These are phyloP conservation scores for Apis laboriosa DNA, from an alignment of 1,140 invertebrate species.

Conservation along the genomic window DNA sequence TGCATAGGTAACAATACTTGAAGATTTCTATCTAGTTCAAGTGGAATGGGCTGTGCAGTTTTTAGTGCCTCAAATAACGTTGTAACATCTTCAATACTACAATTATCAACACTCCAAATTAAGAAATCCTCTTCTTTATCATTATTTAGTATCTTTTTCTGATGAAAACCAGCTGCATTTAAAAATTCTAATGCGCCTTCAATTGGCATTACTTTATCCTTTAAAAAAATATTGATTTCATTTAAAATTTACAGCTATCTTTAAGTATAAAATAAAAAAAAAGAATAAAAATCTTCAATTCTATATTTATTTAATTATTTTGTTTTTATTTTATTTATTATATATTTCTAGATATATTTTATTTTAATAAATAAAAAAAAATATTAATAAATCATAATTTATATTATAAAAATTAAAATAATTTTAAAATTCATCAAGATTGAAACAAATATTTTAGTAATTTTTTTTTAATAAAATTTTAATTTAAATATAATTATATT, in stretches of 20 bases:
- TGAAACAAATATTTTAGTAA: neutral
- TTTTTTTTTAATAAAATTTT: neutral
- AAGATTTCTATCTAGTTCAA: constrained; percentile 92
- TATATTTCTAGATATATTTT: too few species aligned
- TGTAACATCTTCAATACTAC: constrained; percentile 79
- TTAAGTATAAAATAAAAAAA: neutral
- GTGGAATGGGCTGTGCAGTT: constrained; percentile 89
- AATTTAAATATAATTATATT: neutral
- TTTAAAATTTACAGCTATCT: neutral
- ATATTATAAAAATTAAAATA: too few species aligned
- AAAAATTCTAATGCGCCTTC: constrained; percentile 92
- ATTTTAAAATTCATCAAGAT: too few species aligned
- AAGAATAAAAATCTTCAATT: neutral
- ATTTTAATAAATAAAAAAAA: too few species aligned
- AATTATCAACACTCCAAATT: constrained; percentile 83
- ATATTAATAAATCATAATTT: too few species aligned
- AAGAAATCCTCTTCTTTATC: constrained; percentile 84
- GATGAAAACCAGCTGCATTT: constrained; percentile 90
- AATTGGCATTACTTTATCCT: constrained; percentile 89
- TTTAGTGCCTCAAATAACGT: constrained; percentile 88
- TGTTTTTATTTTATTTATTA: neutral
- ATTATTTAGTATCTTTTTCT: constrained; percentile 82
- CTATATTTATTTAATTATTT: too few species aligned
- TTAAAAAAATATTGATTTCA: constrained; percentile 30
- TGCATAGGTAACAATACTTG: constrained; percentile 92